A percentile compares a stretch with the other conserved stretches of the same genome.
Conservation (phyloP, 2,797 vertebrate species). For the Characodon lateralis region DNA sequence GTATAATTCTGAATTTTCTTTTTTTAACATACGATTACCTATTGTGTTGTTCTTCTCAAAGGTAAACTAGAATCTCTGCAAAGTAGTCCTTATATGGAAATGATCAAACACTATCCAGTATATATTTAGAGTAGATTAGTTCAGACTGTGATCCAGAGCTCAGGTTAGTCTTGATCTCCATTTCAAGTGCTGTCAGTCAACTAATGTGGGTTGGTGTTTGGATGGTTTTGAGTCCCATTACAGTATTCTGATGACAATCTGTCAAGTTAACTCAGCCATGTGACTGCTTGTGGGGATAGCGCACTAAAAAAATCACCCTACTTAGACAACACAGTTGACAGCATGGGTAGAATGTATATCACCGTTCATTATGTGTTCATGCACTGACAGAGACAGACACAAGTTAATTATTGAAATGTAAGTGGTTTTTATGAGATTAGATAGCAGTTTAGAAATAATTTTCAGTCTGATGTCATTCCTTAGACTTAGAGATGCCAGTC, state of each 20-base stretch:
- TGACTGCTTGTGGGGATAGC: slow-evolving; percentile 53
- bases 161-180: slow-evolving; percentile 47
- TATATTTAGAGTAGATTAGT: slow-evolving; percentile 40
- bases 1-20: no score
- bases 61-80: slow-evolving; percentile 10
- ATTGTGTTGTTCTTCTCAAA: no score
- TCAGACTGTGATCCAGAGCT: slow-evolving; percentile 45
- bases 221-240: slow-evolving; percentile 68
- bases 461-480: slow-evolving; percentile 30
- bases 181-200: slow-evolving; percentile 64
- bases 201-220: slow-evolving; percentile 14
- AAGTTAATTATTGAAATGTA: slow-evolving; percentile 32
- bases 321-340: slow-evolving; percentile 34
- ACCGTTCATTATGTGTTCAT: not conserved
- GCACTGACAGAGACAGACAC: slow-evolving; percentile 1
- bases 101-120: not conserved
- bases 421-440: slow-evolving; percentile 36
- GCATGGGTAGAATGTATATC: slow-evolving; percentile 12
- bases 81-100: not conserved
- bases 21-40: no score
- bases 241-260: slow-evolving; percentile 76
- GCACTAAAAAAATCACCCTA: slow-evolving; percentile 53
- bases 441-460: slow-evolving; percentile 51
- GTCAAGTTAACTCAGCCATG: slow-evolving; percentile 74
- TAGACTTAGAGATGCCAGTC: not conserved